Base-by-base conservation (phyloP, 2,888 invertebrate species). In the Mythimna ferrago region DNA sequence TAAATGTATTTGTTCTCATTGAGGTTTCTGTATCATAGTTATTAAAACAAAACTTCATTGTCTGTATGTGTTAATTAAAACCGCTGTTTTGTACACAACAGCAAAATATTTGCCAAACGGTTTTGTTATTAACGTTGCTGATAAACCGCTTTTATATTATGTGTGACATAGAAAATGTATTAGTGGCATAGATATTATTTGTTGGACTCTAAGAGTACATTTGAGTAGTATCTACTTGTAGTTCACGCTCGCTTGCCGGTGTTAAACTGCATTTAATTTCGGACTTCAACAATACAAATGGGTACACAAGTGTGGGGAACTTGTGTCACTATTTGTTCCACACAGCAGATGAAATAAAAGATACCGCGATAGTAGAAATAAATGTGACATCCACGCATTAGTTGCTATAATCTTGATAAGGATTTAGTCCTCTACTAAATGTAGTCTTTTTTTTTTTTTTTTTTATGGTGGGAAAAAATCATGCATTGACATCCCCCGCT, bases 181-280 rank as follows among this genome's bases (percentile, higher is more conserved):
- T 72, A 66, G 56, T 60, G 51, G 61, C 77, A 66, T 80, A 65
- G 53, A 80, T 69, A 66, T 53, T 58, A 66, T 66, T 71, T 63
- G 68, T 64, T 76, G 14, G 54, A 41, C 56, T 63, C n/a, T 48
- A 69, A 60, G 48, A 26, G 5, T 69, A 76, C 35, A 70, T 67
- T 70, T 60, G 26, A 53, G 44, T 61, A 6, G 63, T 60, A 60
- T 69, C 14, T 62, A 48, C 66, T 66, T 68, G 51, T 58, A 68
- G 41, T 35, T 56, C 41, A n/a, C 51, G 61, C 53, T 62, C 35
- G 58, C 62, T 58, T 60, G 67, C 48, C 26, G 38, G 66, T 68
- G 78, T 71, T 81, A 81, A 81, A 81, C 78, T 71, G 38, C 66
- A 32, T 81, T 81, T 81, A 81, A 81, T 81, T 77, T 81, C 41